phyloP scores from a whole-genome alignment of 1,140 invertebrate genomes.

The Eupristina koningsbergeri region DNA sequence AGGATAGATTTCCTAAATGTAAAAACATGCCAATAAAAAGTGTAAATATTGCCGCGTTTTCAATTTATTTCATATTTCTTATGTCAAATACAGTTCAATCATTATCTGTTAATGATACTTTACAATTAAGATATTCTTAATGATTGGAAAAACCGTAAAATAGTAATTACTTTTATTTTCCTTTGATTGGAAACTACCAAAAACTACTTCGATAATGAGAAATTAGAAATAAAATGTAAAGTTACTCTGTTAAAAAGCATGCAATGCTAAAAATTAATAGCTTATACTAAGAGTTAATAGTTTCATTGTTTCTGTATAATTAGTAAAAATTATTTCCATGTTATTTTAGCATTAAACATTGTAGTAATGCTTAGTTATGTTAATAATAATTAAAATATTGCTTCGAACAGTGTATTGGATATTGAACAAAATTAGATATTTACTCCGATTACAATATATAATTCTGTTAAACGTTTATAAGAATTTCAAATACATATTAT shows the following conservation, averaged over 20 bases:
- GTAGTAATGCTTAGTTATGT: too few species aligned
- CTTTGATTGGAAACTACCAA: background rate
- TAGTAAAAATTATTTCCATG: too few species aligned
- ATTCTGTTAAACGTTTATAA: too few species aligned
- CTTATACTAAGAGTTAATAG: background rate
- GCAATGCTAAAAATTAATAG: background rate
- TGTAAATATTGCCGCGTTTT: background rate
- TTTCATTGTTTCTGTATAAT: background rate
- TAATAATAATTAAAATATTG: too few species aligned
- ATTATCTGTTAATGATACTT: background rate
- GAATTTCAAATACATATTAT: too few species aligned
- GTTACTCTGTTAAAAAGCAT: too few species aligned
- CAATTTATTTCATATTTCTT: background rate
- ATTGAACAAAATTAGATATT: too few species aligned
- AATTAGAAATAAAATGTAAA: background rate
- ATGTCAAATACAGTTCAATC: background rate
- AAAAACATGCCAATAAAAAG: background rate
- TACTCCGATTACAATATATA: too few species aligned
- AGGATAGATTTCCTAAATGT: background rate
- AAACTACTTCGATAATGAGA: background rate
- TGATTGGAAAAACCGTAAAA: too few species aligned
- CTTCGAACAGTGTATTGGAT: too few species aligned
- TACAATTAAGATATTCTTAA: too few species aligned
- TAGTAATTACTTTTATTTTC: too few species aligned
- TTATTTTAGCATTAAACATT: background rate